phyloP scores from a whole-genome alignment of 2,888 invertebrate genomes.

The Lithophane ornitopus region DNA sequence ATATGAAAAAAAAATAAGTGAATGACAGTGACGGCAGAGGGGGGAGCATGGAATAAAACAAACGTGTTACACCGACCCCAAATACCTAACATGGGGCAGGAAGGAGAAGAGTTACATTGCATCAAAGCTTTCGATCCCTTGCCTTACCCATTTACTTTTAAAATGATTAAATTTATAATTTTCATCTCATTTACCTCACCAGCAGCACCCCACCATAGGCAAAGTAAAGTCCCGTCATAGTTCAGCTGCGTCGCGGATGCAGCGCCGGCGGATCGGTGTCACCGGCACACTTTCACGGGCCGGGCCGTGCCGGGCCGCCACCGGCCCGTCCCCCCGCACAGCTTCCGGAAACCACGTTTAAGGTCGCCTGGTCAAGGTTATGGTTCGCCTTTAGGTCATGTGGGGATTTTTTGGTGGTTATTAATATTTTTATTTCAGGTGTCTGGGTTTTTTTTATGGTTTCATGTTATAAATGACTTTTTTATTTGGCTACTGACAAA shows the following conservation, averaged over 20 bases:
- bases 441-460: not conserved
- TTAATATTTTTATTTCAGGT: not conserved
- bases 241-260: slow-evolving; percentile 80
- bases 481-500: too few species aligned
- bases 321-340: slow-evolving; percentile 65
- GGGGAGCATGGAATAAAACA: too few species aligned
- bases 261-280: slow-evolving; percentile 75
- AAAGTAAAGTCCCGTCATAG: slow-evolving; percentile 59
- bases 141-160: not conserved
- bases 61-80: too few species aligned
- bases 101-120: not conserved
- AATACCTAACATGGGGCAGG: too few species aligned
- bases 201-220: slow-evolving; percentile 28
- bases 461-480: not conserved
- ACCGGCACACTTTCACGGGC: slow-evolving; percentile 83
- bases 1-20: too few species aligned
- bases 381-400: slow-evolving; percentile 58
- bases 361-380: slow-evolving; percentile 84
- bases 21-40: too few species aligned
- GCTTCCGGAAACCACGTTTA: slow-evolving; percentile 76
- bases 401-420: slow-evolving; percentile 25
- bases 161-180: not conserved
- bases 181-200: slow-evolving; percentile 13
- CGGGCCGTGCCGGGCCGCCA: slow-evolving; percentile 42
- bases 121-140: not conserved